A percentile compares a stretch with the other conserved stretches of the same genome.
These are phyloP conservation scores for Siniperca undulata DNA, from an alignment of 2,797 vertebrate genomes.

Conservation along the genomic window DNA sequence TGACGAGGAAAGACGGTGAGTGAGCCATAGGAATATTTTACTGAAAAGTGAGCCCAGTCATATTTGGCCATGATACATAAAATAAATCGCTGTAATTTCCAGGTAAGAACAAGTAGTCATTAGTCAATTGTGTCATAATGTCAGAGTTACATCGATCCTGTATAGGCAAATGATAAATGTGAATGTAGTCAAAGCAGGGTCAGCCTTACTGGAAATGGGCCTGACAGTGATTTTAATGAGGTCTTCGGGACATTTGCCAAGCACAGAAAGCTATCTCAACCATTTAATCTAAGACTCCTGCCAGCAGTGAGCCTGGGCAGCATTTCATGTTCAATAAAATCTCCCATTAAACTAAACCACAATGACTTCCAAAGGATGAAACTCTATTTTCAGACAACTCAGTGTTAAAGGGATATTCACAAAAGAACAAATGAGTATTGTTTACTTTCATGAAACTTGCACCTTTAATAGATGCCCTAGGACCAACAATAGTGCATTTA, in stretches of 20 bases:
- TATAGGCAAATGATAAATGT: constrained; percentile 5
- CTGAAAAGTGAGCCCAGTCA: neutral
- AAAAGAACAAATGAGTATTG: neutral
- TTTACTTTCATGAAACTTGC: neutral
- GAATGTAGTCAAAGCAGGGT: constrained; percentile 22
- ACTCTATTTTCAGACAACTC: neutral
- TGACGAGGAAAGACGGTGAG: neutral
- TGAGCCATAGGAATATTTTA: neutral
- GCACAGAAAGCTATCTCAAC: constrained; percentile 41
- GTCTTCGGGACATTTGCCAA: constrained; percentile 57
- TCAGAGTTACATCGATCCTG: constrained; percentile 22
- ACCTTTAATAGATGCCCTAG: neutral
- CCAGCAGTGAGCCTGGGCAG: constrained; percentile 50
- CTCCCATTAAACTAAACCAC: constrained; percentile 47
- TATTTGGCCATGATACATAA: neutral
- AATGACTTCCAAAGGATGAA: constrained; percentile 29
- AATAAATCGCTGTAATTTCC: constrained; percentile 9
- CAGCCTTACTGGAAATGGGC: constrained; percentile 23
- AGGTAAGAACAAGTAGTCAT: constrained; percentile 10
- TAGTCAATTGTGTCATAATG: constrained; percentile 10
- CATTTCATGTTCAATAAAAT: constrained; percentile 67
- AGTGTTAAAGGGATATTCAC: neutral
- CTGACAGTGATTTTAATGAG: constrained; percentile 66
- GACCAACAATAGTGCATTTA: constrained; percentile 68
- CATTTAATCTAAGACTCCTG: constrained; percentile 62